Conservation (phyloP, 2,888 invertebrate genomes). For the Aquatica leii region DNA sequence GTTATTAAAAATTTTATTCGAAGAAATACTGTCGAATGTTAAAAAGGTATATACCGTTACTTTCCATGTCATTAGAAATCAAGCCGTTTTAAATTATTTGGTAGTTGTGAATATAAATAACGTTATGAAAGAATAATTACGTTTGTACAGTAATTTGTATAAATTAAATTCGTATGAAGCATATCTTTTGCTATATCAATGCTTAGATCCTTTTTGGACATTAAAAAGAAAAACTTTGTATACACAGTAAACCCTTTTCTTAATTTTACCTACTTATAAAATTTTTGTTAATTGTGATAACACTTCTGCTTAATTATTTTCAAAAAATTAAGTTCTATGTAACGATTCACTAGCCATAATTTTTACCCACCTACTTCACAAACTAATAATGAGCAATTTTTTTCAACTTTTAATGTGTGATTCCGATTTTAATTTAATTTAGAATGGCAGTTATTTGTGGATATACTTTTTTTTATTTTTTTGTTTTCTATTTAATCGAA, state of each 20-base stretch:
- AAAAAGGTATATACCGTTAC: too few relatives aligned
- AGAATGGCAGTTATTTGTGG: conserved; percentile 22
- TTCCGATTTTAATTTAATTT: conserved; percentile 9
- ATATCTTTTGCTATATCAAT: conserved; percentile 25
- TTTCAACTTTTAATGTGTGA: conserved; percentile 19
- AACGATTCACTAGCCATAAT: conserved; percentile 5
- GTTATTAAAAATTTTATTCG: conserved; percentile 24
- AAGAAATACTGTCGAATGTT: not conserved
- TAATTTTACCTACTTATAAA: conserved; percentile 43
- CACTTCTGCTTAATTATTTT: conserved; percentile 24
- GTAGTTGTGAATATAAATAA: not conserved
- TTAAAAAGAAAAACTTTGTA: conserved; percentile 19
- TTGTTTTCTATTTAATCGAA: conserved; percentile 44
- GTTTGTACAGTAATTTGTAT: not conserved
- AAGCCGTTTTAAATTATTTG: too few relatives aligned
- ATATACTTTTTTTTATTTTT: conserved; percentile 41
- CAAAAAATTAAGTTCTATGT: not conserved
- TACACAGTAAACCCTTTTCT: conserved; percentile 17
- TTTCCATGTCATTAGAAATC: too few relatives aligned
- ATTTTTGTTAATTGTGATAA: conserved; percentile 45
- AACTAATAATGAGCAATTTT: not conserved
- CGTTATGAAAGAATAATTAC: not conserved
- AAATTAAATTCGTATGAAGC: conserved; percentile 5
- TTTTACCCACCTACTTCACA: not conserved
- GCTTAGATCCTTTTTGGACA: not conserved